Evolutionary conservation across 2,797 vertebrate genomes (phyloP), one percentile per base, ranked within the genome.

Genomic region (Tangara arthus): DNA sequence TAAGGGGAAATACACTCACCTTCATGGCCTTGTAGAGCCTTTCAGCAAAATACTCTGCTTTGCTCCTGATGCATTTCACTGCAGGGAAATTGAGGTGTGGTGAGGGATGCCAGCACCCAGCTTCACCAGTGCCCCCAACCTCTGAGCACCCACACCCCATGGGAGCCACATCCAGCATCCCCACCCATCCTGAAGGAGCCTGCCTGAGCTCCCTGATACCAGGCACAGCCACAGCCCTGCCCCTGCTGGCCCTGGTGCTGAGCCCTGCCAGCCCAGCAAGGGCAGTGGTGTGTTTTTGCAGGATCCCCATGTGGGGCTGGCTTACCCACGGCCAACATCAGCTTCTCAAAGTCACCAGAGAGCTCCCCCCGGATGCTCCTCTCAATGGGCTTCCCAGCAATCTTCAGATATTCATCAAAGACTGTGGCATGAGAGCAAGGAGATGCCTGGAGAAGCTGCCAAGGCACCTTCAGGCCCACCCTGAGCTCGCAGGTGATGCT

Each of bases 11-110:
- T 46, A 26, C 34, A 94, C 97, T 95, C 96, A 99, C 99, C 98
- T 99, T 99, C 99, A 99, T 99, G 79, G 99, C 98, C 96, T 99
- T 99, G 98, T 99, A 99, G 30, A 99, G 98, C 37, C 98, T 98
- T 87, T 97, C 99, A 75, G 99, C 99, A 87, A 99, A 99, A 97
- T 99, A 99, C 97, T 99, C 99, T 12, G 98, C 96, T 2, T 97
- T 98, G 83, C 98, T 99, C 75, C 99, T 98, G 80, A 99, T 94
- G 19, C 98, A 98, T 87, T 99, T 99, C 80, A 99, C 99, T 99
- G 97, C 2, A 5, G 53, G 71, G 69, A 90, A 82, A 90, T 55
- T 34, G 60, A 52, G 42, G 47, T 7, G 20, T 2, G n/a, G 3
- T 47, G 60, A 85, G 87, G 83, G 37, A 94, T 15, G 23, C 46